Conservation (phyloP, 2,113 vertebrate species). For the Aegotheles bennettii region DNA sequence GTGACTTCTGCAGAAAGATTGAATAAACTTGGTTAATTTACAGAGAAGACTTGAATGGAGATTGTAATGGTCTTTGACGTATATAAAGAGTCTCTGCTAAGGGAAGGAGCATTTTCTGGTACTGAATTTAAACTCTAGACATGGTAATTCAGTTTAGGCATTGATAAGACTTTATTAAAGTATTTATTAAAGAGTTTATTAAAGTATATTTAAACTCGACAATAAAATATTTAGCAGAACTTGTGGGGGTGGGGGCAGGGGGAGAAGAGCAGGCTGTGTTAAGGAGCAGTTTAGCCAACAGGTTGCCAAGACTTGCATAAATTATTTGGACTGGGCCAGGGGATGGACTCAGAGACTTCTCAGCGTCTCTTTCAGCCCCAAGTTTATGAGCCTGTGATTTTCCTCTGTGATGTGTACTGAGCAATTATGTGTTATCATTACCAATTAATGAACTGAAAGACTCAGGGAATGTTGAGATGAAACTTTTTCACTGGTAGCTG, state of each 20-base stretch:
- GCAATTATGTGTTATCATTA: background rate
- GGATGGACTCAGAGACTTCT: background rate
- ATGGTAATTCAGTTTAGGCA: background rate
- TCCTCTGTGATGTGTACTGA: background rate
- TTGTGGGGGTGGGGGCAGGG: too few relatives aligned
- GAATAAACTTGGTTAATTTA: background rate
- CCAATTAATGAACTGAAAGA: background rate
- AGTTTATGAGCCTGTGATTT: background rate
- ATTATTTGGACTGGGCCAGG: background rate
- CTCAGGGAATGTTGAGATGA: background rate
- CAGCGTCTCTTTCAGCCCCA: background rate
- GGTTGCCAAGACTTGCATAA: background rate
- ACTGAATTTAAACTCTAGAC: background rate
- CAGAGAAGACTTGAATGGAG: background rate
- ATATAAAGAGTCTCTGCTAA: background rate
- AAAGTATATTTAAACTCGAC: background rate
- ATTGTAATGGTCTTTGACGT: background rate
- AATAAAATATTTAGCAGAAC: background rate
- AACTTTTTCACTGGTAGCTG: background rate
- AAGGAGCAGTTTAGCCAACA: background rate
- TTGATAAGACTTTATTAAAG: background rate
- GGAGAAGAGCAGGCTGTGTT: too few relatives aligned
- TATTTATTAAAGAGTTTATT: too few relatives aligned
- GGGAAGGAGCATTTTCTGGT: background rate
- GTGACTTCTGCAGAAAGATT: background rate